Conservation (phyloP, 1,140 invertebrate species). For the Tetragonula clypearis region DNA sequence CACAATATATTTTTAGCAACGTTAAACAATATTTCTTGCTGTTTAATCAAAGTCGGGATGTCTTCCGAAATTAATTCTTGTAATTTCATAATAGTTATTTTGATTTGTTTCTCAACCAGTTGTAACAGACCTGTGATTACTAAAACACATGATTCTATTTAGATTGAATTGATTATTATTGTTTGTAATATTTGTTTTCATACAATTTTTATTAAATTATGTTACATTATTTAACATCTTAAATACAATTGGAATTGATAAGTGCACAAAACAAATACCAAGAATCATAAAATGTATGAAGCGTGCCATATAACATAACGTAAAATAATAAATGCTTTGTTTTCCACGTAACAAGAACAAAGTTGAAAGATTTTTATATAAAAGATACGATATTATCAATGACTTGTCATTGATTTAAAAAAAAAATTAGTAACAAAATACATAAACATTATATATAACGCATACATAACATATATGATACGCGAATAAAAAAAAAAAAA, state of each 20-base stretch:
- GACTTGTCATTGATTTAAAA: conserved; percentile 12
- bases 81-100: conserved; percentile 6
- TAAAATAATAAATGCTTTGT: conserved; percentile 21
- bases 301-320: conserved; percentile 44
- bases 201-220: conserved; percentile 10
- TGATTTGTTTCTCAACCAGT: background rate
- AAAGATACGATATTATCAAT: background rate
- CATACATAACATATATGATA: conserved; percentile 18
- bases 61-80: conserved; percentile 32
- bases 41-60: conserved; percentile 7
- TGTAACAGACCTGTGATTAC: conserved; percentile 23
- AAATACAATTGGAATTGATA: conserved; percentile 40
- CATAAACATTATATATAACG: conserved; percentile 4
- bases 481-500: background rate
- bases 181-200: conserved; percentile 13
- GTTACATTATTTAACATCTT: background rate
- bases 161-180: conserved; percentile 1
- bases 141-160: conserved; percentile 2
- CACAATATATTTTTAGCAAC: conserved; percentile 10
- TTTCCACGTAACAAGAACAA: conserved; percentile 18
- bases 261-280: conserved; percentile 35
- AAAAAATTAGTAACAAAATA: background rate
- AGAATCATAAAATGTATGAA: conserved; percentile 28
- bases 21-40: conserved; percentile 21
- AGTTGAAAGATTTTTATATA: conserved; percentile 13